Evolutionary conservation across 1,140 invertebrate genomes (phyloP).

Genomic region (Trissolcus basalis): DNA sequence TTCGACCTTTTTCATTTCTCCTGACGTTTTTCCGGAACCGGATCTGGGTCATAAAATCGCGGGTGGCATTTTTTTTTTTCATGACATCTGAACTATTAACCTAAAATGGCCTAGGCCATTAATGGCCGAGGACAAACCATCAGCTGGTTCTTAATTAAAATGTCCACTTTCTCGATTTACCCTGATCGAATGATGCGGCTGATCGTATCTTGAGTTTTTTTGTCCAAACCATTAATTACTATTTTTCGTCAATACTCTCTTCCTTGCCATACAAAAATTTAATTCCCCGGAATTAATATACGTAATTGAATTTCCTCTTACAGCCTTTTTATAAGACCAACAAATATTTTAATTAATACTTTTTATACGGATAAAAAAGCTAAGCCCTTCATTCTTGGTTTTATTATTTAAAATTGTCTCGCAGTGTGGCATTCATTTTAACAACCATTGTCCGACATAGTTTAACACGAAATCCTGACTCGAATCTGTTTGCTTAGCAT

Average conservation of each 20-base stretch:
- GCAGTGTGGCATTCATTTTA: neutral
- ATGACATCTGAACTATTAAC: slow-evolving; percentile 20
- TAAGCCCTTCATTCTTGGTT: too few species aligned
- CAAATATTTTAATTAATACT: too few species aligned
- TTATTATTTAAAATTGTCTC: too few species aligned
- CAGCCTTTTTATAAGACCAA: too few species aligned
- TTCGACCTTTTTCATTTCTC: slow-evolving; percentile 7
- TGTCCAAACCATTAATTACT: slow-evolving; percentile 20
- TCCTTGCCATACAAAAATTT: neutral
- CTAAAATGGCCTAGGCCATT: slow-evolving; percentile 36
- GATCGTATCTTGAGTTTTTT: slow-evolving; percentile 46
- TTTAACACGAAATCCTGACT: neutral
- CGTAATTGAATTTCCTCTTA: slow-evolving; percentile 3
- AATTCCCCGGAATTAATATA: slow-evolving; percentile 8
- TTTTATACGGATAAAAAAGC: too few species aligned
- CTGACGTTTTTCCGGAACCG: slow-evolving; percentile 45
- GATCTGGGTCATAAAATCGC: slow-evolving; percentile 56
- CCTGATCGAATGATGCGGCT: slow-evolving; percentile 31
- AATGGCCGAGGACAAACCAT: slow-evolving; percentile 36
- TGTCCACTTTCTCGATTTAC: slow-evolving; percentile 34
- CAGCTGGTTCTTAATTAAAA: slow-evolving; percentile 38
- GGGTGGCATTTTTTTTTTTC: slow-evolving; percentile 25
- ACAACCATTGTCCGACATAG: neutral
- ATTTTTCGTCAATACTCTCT: too few species aligned
- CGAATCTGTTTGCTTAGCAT: slow-evolving; percentile 15